A percentile compares a stretch with the other conserved stretches of the same genome.
Conservation (phyloP, 2,888 invertebrate species). For the Dolichopus griseipennis region DNA sequence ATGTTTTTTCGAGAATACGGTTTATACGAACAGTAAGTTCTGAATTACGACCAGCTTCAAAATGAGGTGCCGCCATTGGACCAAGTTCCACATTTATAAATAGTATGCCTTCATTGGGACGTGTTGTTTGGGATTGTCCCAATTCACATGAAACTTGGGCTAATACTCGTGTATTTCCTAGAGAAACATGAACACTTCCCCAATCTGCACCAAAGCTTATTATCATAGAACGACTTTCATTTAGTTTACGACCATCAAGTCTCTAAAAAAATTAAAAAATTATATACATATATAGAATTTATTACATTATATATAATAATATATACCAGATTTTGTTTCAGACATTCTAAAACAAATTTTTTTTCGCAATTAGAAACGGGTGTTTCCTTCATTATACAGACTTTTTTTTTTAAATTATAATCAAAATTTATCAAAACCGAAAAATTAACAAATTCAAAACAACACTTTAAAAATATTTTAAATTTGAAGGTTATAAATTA, state of each 20-base stretch:
- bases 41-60: constrained; percentile 67
- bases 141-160: constrained; percentile 86
- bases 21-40: constrained; percentile 66
- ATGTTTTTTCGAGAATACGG: constrained; percentile 75
- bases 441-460: too few species aligned
- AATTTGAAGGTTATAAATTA: too few species aligned
- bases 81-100: constrained; percentile 79
- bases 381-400: constrained; percentile 52
- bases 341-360: constrained; percentile 56
- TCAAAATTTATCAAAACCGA: too few species aligned
- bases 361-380: constrained; percentile 62
- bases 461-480: too few species aligned
- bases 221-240: constrained; percentile 61
- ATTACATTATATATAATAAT: not conserved
- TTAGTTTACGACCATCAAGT: constrained; percentile 66
- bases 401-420: too few species aligned
- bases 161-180: constrained; percentile 77
- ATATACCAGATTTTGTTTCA: constrained; percentile 54
- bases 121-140: constrained; percentile 68
- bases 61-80: constrained; percentile 76
- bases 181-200: constrained; percentile 67
- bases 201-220: constrained; percentile 74
- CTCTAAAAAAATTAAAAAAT: constrained; percentile 50
- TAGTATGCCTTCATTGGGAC: constrained; percentile 83
- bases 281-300: not conserved